phyloP scores from a whole-genome alignment of 2,888 invertebrate genomes.

The Eledone cirrhosa region DNA sequence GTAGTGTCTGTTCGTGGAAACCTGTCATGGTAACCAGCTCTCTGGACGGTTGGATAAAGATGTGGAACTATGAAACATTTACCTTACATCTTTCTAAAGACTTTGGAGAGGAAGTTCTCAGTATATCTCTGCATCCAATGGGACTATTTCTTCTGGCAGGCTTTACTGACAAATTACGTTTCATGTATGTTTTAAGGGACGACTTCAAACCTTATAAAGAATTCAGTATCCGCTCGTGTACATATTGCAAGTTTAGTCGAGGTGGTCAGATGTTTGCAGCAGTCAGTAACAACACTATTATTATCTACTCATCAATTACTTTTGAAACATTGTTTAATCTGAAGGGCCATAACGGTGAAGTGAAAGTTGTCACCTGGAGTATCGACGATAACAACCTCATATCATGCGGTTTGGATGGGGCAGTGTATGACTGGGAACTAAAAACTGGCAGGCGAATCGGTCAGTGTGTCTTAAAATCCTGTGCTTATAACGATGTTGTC shows the following conservation, averaged over 20 bases:
- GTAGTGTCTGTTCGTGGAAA: constrained; percentile 9
- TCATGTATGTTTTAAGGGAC: constrained; percentile 1
- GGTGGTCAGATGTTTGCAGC: constrained; percentile 19
- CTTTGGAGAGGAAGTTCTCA: not conserved
- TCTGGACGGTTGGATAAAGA: not conserved
- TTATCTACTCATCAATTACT: not conserved
- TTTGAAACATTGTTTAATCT: not conserved
- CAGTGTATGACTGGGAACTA: constrained; percentile 10
- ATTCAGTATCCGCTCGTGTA: not conserved
- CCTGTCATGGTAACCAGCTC: constrained; percentile 9
- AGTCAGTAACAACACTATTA: not conserved
- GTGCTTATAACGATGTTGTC: not conserved
- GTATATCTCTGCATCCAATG: constrained; percentile 8
- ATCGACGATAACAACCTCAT: not conserved
- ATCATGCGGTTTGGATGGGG: not conserved
- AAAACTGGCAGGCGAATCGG: not conserved
- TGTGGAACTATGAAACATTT: not conserved
- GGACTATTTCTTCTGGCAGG: constrained; percentile 17
- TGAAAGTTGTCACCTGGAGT: not conserved
- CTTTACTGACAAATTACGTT: constrained; percentile 6
- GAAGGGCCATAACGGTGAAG: not conserved
- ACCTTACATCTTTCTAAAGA: not conserved
- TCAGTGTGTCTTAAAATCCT: not conserved
- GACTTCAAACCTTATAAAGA: not conserved
- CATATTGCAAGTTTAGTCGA: not conserved